These are phyloP conservation scores for Hemibagrus wyckioides DNA, from an alignment of 2,113 vertebrate species.

Conservation along the genomic window DNA sequence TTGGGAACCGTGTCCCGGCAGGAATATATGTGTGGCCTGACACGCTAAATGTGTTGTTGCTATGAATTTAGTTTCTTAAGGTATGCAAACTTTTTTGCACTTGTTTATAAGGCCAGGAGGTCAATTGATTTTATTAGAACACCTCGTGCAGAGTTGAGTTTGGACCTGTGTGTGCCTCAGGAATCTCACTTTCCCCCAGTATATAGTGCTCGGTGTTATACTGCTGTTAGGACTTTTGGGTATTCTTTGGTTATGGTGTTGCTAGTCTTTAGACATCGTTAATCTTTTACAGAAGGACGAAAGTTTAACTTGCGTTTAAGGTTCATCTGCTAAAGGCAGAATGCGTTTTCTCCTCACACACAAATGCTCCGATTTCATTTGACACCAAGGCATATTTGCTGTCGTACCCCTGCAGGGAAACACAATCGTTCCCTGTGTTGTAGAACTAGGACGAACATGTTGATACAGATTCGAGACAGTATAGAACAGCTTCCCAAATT, in stretches of 20 bases:
- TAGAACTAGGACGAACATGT: neutral
- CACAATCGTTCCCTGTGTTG: neutral
- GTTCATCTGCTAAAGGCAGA: neutral
- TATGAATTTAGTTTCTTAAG: neutral
- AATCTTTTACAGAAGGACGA: neutral
- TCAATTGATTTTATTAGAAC: neutral
- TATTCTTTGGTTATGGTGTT: neutral
- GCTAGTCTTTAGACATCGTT: neutral
- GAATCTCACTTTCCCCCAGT: neutral
- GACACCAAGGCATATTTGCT: neutral
- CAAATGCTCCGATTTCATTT: neutral
- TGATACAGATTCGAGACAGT: neutral
- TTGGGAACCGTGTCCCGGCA: neutral
- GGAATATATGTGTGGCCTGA: neutral
- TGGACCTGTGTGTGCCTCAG: neutral
- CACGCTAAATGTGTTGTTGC: neutral
- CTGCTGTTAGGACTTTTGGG: neutral
- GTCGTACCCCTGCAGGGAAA: neutral
- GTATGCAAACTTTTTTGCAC: neutral
- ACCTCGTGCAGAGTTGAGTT: neutral
- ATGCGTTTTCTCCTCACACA: neutral
- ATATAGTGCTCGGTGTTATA: neutral
- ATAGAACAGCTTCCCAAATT: constrained; percentile 40
- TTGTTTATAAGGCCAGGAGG: neutral
- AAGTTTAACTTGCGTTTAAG: neutral